Conservation (phyloP, 2,888 invertebrate species). For the Mantis religiosa region DNA sequence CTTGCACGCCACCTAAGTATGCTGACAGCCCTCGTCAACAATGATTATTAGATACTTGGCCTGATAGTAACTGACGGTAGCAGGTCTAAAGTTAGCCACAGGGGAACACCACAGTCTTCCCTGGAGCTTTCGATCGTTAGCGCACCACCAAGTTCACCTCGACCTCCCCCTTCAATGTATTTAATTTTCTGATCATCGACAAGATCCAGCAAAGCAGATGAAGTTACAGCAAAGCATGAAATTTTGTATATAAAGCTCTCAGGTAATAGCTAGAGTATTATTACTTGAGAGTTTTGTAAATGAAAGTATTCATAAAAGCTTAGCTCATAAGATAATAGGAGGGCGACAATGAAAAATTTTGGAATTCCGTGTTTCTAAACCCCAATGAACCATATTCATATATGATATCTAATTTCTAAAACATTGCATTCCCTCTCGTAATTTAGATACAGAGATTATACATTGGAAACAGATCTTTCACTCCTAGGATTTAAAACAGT, state of each 20-base stretch:
- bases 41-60: neutral
- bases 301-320: too few relatives aligned
- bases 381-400: too few relatives aligned
- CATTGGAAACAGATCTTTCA: too few relatives aligned
- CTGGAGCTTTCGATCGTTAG: neutral
- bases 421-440: too few relatives aligned
- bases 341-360: too few relatives aligned
- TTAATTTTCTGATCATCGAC: neutral
- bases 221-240: neutral
- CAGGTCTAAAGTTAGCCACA: neutral
- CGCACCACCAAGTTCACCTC: neutral
- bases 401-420: too few relatives aligned
- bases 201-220: neutral
- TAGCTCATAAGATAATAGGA: too few relatives aligned
- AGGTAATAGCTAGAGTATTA: too few relatives aligned
- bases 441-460: too few relatives aligned
- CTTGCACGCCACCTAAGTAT: neutral
- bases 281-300: too few relatives aligned
- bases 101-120: neutral
- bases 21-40: neutral
- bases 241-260: neutral
- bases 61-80: neutral
- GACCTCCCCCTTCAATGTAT: neutral
- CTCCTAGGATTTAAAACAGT: too few relatives aligned
- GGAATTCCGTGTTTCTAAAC: too few relatives aligned